Evolutionary conservation across 2,113 vertebrate genomes (phyloP).

Genomic region (Columbina picui): DNA sequence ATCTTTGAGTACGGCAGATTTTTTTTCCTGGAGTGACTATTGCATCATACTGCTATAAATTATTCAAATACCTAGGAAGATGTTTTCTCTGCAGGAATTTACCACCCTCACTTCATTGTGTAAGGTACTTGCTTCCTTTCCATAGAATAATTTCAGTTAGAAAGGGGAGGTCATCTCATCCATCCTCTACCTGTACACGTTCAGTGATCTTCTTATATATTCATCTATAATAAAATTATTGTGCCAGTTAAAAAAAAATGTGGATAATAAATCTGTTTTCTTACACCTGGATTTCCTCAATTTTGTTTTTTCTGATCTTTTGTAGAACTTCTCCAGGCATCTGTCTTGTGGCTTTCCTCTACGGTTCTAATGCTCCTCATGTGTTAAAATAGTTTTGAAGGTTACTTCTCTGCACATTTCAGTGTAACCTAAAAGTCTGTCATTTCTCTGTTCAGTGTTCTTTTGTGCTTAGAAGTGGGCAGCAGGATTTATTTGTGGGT

Average conservation of each 20-base stretch:
- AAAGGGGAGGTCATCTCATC: not conserved
- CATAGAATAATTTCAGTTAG: not conserved
- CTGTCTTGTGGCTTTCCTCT: not conserved
- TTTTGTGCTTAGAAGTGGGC: not conserved
- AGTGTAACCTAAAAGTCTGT: not conserved
- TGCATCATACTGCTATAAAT: constrained; percentile 21
- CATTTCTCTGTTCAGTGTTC: not conserved
- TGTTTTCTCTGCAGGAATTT: not conserved
- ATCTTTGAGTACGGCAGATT: not conserved
- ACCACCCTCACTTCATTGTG: not conserved
- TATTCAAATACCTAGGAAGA: not conserved
- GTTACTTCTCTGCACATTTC: not conserved
- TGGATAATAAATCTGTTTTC: not conserved
- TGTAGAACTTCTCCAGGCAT: not conserved
- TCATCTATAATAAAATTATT: not conserved
- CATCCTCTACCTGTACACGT: not conserved
- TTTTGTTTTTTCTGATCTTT: not conserved
- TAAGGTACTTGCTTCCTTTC: not conserved
- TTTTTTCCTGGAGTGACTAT: constrained; percentile 1
- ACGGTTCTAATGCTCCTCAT: not conserved
- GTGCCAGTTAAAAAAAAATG: not conserved
- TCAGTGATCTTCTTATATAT: not conserved
- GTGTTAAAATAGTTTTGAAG: not conserved
- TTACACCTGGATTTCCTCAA: not conserved
- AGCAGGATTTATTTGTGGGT: not conserved